Evolutionary conservation across 2,888 invertebrate genomes (phyloP).

Genomic region (Augiades crinisus): DNA sequence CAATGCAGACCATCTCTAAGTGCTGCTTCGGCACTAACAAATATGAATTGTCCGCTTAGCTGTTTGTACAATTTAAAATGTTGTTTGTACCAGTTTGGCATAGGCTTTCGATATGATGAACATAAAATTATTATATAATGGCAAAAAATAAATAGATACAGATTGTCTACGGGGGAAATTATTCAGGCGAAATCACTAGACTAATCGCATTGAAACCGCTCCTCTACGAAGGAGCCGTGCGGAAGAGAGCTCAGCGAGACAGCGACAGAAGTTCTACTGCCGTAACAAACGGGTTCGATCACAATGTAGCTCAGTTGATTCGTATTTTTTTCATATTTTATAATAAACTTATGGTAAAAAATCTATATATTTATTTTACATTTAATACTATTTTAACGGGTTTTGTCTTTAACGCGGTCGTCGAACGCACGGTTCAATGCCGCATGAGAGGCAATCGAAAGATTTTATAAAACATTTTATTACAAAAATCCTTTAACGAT

Average conservation of each 20-base stretch:
- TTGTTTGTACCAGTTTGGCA: too few species aligned
- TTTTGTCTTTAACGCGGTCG: conserved; percentile 11
- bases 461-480: conserved; percentile 11
- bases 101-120: too few species aligned
- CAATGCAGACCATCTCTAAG: too few species aligned
- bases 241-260: conserved; percentile 46
- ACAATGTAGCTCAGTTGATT: conserved; percentile 81
- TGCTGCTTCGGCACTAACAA: too few species aligned
- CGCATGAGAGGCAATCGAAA: neutral
- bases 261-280: conserved; percentile 41
- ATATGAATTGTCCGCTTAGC: too few species aligned
- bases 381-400: conserved; percentile 54
- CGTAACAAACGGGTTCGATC: conserved; percentile 63
- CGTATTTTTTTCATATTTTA: conserved; percentile 54
- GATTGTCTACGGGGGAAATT: too few species aligned
- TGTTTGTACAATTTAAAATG: too few species aligned
- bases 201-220: conserved; percentile 29
- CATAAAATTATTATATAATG: too few species aligned
- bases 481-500: neutral
- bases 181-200: too few species aligned
- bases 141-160: too few species aligned
- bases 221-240: conserved; percentile 49
- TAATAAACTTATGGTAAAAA: conserved; percentile 75
- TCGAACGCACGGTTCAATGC: neutral
- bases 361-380: conserved; percentile 45